Percentiles rank a stretch among this genome's conserved stretches.
Conservation (phyloP, 2,113 vertebrate genomes). For the Nannobrachium achirus region DNA sequence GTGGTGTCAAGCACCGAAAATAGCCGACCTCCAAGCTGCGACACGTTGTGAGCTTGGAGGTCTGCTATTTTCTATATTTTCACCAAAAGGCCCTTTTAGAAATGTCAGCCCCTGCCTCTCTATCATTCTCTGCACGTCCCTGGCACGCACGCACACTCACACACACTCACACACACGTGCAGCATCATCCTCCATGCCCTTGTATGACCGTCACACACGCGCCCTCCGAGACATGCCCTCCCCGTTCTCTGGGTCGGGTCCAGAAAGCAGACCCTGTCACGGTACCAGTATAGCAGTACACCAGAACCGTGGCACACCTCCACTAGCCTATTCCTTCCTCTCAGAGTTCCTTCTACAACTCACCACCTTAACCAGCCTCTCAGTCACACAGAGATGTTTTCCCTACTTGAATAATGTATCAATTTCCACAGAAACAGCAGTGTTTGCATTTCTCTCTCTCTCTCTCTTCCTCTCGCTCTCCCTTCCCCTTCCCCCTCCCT, state of each 20-base stretch:
- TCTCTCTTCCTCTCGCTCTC: conserved; percentile 23
- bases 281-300: no score
- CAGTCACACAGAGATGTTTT: conserved; percentile 60
- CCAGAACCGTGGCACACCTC: conserved; percentile 25
- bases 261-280: no score
- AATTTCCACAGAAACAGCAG: conserved; percentile 74
- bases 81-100: no score
- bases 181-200: conserved; percentile 50
- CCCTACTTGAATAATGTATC: conserved; percentile 80
- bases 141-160: no score
- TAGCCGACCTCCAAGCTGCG: no score
- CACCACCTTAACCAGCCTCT: conserved; percentile 20
- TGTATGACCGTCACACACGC: conserved; percentile 67
- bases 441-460: conserved; percentile 76
- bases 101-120: no score
- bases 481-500: conserved; percentile 16
- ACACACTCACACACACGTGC: no score
- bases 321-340: conserved; percentile 41
- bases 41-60: no score
- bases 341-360: conserved; percentile 30
- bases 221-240: background rate
- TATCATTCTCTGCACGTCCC: no score
- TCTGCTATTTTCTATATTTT: no score
- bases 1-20: no score
- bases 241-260: no score